Evolutionary conservation across 2,113 vertebrate genomes (phyloP), one percentile per base, ranked within the genome.

Genomic region (Aspiorhynchus laticeps): DNA sequence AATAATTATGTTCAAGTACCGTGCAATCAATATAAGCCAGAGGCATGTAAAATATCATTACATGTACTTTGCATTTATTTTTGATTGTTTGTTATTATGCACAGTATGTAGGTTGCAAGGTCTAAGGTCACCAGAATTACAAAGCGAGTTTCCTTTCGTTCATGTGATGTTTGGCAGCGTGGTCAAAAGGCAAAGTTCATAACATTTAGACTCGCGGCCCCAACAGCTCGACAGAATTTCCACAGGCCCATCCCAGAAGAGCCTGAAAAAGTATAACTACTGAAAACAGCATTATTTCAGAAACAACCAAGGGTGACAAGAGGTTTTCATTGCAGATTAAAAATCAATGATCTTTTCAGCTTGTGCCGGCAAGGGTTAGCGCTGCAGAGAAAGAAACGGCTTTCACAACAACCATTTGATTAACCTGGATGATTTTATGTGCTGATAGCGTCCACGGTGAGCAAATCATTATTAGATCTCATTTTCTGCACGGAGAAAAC

Each of bases 351-450:
- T 91, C 90, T 88, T 71, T 87, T 91, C 83, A 91, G 86, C 83
- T 84, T 86, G 86, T 85, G 81, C 84, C 86, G 80, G 88, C 84
- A 80, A 87, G 86, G 84, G 87, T 77, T 88, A 84, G 87, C 76
- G 69, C 84, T 84, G 74, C 83, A 86, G 85, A 86, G 83, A 90
- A 89, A 90, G 85, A 87, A 88, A 89, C 86, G 76, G 90, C 90
- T 88, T 90, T 89, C 90, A 89, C 86, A 90, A 90, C 90, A 90
- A 89, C 86, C 90, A 90, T 90, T 90, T 90, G 86, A 90, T 90
- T 90, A 90, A 89, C 90, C 90, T 90, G 90, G 88, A 89, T 89
- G 90, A 90, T 90, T 90, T 90, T 87, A 84, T 90, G 90, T 88
- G 90, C 88, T 88, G 88, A 90, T 90, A 90, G 86, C 86, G 82